These are phyloP conservation scores for Synanthedon vespiformis DNA, from an alignment of 2,888 invertebrate genomes.

Conservation along the genomic window DNA sequence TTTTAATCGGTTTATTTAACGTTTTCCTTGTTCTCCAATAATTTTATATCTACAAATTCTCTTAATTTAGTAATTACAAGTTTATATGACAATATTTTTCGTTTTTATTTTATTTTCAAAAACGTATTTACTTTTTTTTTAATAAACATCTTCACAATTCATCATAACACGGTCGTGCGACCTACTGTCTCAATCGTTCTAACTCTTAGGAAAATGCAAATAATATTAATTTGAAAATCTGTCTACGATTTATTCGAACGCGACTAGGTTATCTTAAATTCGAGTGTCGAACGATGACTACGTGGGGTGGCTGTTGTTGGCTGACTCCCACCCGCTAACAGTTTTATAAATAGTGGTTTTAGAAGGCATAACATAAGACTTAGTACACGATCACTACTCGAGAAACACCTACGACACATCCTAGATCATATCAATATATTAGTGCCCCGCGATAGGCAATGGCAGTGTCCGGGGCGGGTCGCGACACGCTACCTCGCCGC, in stretches of 20 bases:
- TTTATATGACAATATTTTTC: conserved; percentile 70
- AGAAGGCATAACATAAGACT: conserved; percentile 65
- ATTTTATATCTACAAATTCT: conserved; percentile 34
- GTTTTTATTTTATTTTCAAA: conserved; percentile 68
- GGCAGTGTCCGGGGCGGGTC: conserved; percentile 13
- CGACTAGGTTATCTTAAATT: conserved; percentile 54
- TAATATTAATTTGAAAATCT: conserved; percentile 64
- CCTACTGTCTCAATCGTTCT: conserved; percentile 69
- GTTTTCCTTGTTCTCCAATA: conserved; percentile 68
- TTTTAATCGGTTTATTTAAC: conserved; percentile 70
- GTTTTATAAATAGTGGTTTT: conserved; percentile 27
- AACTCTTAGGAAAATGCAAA: conserved; percentile 70
- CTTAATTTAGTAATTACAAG: conserved; percentile 70
- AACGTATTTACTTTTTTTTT: conserved; percentile 51
- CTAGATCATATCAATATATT: conserved; percentile 70
- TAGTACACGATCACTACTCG: conserved; percentile 67
- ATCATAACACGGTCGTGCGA: conserved; percentile 67
- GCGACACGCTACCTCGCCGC: neutral
- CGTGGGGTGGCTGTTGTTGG: conserved; percentile 20
- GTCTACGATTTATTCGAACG: conserved; percentile 64
- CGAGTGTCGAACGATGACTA: conserved; percentile 55
- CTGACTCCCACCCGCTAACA: conserved; percentile 5
- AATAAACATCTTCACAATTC: conserved; percentile 68
- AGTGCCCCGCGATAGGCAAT: conserved; percentile 29
- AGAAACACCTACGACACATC: conserved; percentile 68